Evolutionary conservation across 2,797 vertebrate species (phyloP), one percentile per base, ranked within the genome.

Genomic region (Fratercula arctica): DNA sequence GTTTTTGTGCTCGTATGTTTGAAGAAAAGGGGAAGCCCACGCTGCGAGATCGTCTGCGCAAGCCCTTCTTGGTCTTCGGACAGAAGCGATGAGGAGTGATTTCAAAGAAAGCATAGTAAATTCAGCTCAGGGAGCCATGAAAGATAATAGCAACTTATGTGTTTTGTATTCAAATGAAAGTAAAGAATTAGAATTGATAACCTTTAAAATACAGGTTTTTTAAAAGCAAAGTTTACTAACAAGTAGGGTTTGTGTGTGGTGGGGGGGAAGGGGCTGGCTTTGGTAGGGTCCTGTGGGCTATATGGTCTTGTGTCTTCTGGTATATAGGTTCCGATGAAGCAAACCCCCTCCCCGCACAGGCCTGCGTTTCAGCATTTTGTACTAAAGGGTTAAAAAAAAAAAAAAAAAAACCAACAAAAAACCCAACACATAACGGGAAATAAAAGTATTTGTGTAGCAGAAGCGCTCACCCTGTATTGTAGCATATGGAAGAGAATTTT

Each of bases 71-170:
- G 75, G 77, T 92, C 96, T 97, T 93, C 23, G 53, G 95, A 96
- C 75, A 64, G 86, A 93, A 95, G 91, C 90, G 72, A 89, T 46
- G 95, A 96, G 96, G 96, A 94, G 81, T 56, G 95, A 78, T 82
- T 84, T 90, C 91, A 92, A 95, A 93, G 95, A 95, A 95, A 93
- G 85, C 96, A 70, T 94, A 97, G 95, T 94, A 94, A 93, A 91
- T 95, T 98, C 96, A 94, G 98, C 98, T 98, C 98, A 98, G 98
- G 98, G 98, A 98, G 97, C 98, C 97, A 95, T 56, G 95, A 96
- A 96, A 97, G 95, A 96, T 90, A 97, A 97, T 93, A 97, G 97
- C 95, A 95, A 96, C 97, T 97, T 96, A 94, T 75, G 96, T 97
- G 97, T 97, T 97, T 97, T 98, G 96, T 97, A 97, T 95, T 95